Percentiles rank a stretch among this genome's conserved stretches.
These are phyloP conservation scores for Tethea ocularis DNA, from an alignment of 2,888 invertebrate genomes.

Conservation along the genomic window DNA sequence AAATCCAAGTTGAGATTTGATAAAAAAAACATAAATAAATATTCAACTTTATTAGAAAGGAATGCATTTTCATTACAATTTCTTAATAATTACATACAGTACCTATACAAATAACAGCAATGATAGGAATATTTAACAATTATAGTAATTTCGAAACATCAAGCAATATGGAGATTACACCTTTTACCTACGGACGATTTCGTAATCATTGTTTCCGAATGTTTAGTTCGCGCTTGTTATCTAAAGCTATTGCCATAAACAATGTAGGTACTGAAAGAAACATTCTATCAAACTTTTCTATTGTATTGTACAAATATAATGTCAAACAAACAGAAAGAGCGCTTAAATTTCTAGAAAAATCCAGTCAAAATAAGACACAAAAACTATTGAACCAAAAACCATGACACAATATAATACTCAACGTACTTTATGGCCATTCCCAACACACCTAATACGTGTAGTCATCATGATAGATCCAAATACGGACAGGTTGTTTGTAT, in stretches of 20 bases:
- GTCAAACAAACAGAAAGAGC: too few species aligned
- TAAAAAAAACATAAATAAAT: background rate
- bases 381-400: background rate
- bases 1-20: background rate
- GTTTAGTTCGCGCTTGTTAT: slow-evolving; percentile 1
- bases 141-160: slow-evolving; percentile 13
- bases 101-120: slow-evolving; percentile 6
- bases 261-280: too few species aligned
- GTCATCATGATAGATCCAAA: background rate
- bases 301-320: too few species aligned
- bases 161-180: slow-evolving; percentile 13
- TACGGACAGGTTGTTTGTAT: slow-evolving; percentile 4
- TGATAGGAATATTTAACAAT: slow-evolving; percentile 9
- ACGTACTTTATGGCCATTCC: background rate
- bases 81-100: slow-evolving; percentile 8
- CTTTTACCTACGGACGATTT: slow-evolving; percentile 7
- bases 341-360: too few species aligned
- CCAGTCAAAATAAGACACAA: background rate
- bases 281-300: too few species aligned
- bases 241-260: background rate
- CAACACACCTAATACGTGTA: background rate
- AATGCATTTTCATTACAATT: slow-evolving; percentile 9
- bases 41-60: background rate
- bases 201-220: slow-evolving; percentile 5
- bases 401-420: background rate